These are phyloP conservation scores for Macropus fuliginosus DNA, from an alignment of 2,797 vertebrate genomes.

Conservation along the genomic window DNA sequence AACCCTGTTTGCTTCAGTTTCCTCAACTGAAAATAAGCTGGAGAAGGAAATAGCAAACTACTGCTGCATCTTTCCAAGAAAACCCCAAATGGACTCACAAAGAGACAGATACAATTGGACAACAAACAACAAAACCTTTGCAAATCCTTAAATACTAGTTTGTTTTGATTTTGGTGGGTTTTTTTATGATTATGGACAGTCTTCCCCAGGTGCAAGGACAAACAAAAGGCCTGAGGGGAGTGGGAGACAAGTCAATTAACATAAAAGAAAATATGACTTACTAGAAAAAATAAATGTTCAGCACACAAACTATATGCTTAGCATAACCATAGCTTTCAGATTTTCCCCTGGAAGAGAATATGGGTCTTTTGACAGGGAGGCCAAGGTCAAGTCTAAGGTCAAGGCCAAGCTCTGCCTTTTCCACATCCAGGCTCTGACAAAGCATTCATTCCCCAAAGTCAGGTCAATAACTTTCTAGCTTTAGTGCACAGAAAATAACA, in stretches of 20 bases:
- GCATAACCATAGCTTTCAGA: background rate
- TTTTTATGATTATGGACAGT: background rate
- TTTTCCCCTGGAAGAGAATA: background rate
- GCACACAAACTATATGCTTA: no score
- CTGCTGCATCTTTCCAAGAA: background rate
- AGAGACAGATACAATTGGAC: background rate
- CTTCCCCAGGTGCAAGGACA: background rate
- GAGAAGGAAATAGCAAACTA: background rate
- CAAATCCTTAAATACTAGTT: background rate
- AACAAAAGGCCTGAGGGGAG: background rate
- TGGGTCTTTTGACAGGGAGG: background rate
- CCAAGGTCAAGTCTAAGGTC: background rate
- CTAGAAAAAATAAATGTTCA: background rate
- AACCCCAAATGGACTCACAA: background rate
- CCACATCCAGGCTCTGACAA: background rate
- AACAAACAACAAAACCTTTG: background rate
- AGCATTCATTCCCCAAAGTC: background rate
- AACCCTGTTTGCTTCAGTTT: background rate
- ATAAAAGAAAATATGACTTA: background rate
- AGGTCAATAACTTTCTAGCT: background rate
- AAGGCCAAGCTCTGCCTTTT: background rate
- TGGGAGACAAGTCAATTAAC: background rate
- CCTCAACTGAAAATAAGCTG: background rate
- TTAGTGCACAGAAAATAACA: background rate
- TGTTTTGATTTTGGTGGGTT: no score